phyloP scores from a whole-genome alignment of 2,888 invertebrate genomes.

The Elaeidobius kamerunicus region DNA sequence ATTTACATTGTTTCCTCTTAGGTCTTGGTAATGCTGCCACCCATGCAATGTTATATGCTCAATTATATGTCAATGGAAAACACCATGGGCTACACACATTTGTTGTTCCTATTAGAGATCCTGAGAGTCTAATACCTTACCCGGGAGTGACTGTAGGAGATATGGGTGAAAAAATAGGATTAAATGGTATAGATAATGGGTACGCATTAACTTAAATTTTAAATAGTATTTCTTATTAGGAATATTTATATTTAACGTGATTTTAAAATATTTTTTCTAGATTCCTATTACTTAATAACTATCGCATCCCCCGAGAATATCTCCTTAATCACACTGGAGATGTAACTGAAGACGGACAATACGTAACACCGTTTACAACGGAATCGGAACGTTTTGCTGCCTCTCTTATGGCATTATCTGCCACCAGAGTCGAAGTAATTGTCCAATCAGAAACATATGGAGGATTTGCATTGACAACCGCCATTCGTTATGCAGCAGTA shows the following conservation, averaged over 20 bases:
- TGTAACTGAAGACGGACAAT: constrained; percentile 79
- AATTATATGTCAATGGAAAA: constrained; percentile 72
- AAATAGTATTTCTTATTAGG: not conserved
- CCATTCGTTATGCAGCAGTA: constrained; percentile 80
- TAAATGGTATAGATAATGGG: constrained; percentile 95
- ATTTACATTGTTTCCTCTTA: too few species aligned
- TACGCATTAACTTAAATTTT: too few species aligned
- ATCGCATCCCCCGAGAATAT: constrained; percentile 73
- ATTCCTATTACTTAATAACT: constrained; percentile 74
- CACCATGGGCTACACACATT: constrained; percentile 87
- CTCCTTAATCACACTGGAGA: constrained; percentile 84
- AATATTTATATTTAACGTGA: too few species aligned
- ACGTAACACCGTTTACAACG: constrained; percentile 75
- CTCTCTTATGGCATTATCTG: constrained; percentile 77
- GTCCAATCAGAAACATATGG: constrained; percentile 60
- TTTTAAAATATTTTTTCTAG: constrained; percentile 44
- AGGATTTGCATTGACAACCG: constrained; percentile 75
- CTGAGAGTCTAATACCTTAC: constrained; percentile 64
- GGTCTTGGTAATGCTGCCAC: constrained; percentile 24
- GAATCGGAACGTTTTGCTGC: constrained; percentile 81
- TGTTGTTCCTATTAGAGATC: constrained; percentile 80
- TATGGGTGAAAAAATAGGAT: constrained; percentile 87
- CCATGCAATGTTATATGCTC: constrained; percentile 61
- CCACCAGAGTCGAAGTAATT: constrained; percentile 77
- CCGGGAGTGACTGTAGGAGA: constrained; percentile 87